These are phyloP conservation scores for Timandra comae DNA, from an alignment of 2,888 invertebrate species.

Conservation along the genomic window DNA sequence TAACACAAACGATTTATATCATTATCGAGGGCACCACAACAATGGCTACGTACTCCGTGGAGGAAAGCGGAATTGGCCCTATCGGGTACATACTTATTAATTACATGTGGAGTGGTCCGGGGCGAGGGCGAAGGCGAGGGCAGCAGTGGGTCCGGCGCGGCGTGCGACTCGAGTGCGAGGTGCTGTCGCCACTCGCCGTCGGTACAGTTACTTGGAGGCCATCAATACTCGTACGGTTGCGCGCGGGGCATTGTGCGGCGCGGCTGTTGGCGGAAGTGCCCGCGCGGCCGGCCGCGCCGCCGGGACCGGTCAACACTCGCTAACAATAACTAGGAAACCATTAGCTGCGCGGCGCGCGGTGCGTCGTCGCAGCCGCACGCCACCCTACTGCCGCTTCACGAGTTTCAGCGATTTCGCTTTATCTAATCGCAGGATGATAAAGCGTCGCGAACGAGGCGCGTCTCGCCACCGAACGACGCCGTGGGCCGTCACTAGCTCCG, in stretches of 20 bases:
- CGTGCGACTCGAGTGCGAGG: no score
- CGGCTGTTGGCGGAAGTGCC: conserved; percentile 12
- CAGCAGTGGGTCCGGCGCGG: no score
- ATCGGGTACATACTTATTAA: no score
- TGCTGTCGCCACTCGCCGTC: no score
- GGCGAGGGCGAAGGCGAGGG: no score
- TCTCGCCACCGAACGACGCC: conserved; percentile 13
- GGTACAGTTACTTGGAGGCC: no score
- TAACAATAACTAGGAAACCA: conserved; percentile 47
- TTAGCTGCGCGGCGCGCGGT: conserved; percentile 6
- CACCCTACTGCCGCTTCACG: conserved; percentile 42
- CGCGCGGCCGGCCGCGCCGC: conserved; percentile 9
- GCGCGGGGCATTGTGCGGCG: conserved; percentile 10
- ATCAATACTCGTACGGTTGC: no score
- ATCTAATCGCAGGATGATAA: conserved; percentile 65
- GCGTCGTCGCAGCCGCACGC: conserved; percentile 31
- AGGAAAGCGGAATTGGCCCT: no score
- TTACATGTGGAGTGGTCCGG: no score
- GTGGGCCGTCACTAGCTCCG: conserved; percentile 6
- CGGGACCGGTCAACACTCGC: conserved; percentile 47
- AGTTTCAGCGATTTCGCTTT: conserved; percentile 47
- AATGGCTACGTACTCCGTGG: no score
- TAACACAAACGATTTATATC: no score
- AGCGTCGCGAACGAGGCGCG: conserved; percentile 21
- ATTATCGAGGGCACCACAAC: no score